Conservation (phyloP, 2,888 invertebrate species). For the Eumerus sabulonum region DNA sequence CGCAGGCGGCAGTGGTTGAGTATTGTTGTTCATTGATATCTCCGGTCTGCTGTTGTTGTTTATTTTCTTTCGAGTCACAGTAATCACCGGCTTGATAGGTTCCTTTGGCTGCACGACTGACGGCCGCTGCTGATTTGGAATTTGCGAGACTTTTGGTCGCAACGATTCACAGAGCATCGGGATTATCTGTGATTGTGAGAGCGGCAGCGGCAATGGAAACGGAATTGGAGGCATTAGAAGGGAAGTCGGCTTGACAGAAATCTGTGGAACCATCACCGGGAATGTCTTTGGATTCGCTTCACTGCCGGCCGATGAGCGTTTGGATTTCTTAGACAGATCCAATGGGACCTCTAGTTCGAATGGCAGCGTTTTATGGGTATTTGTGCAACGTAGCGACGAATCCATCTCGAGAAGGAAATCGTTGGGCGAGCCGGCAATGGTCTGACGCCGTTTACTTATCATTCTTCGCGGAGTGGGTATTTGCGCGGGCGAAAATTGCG, state of each 20-base stretch:
- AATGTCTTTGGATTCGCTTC: slow-evolving; percentile 36
- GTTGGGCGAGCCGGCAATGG: slow-evolving; percentile 59
- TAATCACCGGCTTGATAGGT: slow-evolving; percentile 9
- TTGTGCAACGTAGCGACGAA: slow-evolving; percentile 50
- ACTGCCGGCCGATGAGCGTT: slow-evolving; percentile 55
- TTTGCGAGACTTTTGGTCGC: slow-evolving; percentile 32
- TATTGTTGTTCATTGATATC: neutral
- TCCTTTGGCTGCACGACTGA: slow-evolving; percentile 24
- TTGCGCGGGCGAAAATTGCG: slow-evolving; percentile 57
- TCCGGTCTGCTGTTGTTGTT: slow-evolving; percentile 56
- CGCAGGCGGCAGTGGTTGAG: neutral
- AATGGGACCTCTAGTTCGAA: slow-evolving; percentile 75
- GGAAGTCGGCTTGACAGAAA: slow-evolving; percentile 52
- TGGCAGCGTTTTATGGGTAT: slow-evolving; percentile 51
- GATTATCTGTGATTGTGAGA: slow-evolving; percentile 65
- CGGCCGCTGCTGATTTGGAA: slow-evolving; percentile 47
- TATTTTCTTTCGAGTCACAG: slow-evolving; percentile 35
- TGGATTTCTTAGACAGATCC: slow-evolving; percentile 76
- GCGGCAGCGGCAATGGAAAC: slow-evolving; percentile 41
- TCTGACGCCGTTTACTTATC: slow-evolving; percentile 62
- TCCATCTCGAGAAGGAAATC: slow-evolving; percentile 45
- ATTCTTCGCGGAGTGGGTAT: slow-evolving; percentile 60
- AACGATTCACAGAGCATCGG: slow-evolving; percentile 49
- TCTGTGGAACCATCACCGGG: slow-evolving; percentile 40
- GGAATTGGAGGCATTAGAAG: slow-evolving; percentile 48